Base-by-base conservation (phyloP, 2,797 vertebrate species). In the Poeciliopsis turneri region DNA sequence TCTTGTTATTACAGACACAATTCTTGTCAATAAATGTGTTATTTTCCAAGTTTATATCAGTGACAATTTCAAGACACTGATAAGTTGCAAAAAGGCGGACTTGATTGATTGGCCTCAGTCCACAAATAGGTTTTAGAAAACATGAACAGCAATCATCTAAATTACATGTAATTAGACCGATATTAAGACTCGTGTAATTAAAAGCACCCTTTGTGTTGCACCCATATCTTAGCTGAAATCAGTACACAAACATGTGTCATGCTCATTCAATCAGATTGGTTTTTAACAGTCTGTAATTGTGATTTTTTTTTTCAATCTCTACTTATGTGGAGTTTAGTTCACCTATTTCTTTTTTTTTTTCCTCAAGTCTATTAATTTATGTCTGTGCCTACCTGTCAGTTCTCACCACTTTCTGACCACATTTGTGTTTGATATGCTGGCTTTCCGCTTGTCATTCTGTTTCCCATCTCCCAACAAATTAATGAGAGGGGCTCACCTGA, bases 401-500 rank as follows among this genome's bases (percentile, higher is more conserved):
- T 78, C 16, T 13, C 80, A 47, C 73, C 0, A 66, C 46, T 76
- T 59, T 61, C 69, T 82, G 59, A 45, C 43, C 51, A 59, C 45
- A 25, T 76, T 76, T 64, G 51, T 84, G 53, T 88, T 78, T 82
- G 74, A 84, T 83, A 76, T 70, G 77, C 77, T 80, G 77, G 78
- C 72, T 82, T 77, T 66, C 49, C 78, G 81, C 82, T 84, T 82
- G 87, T 91, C 91, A 87, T 53, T 84, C 53, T 72, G 47, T 68
- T 83, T 76, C 77, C 78, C n/a, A 8, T 89, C 88, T 92, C 72
- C 76, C 84, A 86, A 88, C 80, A 87, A 89, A 84, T 89, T 93
- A 92, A 93, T 93, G 89, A 93, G 92, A 86, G 79, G 80, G 81
- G 85, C 87, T 89, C 87, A 93, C 92, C 92, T 89, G 79, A 92